Evolutionary conservation across 2,888 invertebrate genomes (phyloP), one percentile per base, ranked within the genome.

Genomic region (Idaea biselata): DNA sequence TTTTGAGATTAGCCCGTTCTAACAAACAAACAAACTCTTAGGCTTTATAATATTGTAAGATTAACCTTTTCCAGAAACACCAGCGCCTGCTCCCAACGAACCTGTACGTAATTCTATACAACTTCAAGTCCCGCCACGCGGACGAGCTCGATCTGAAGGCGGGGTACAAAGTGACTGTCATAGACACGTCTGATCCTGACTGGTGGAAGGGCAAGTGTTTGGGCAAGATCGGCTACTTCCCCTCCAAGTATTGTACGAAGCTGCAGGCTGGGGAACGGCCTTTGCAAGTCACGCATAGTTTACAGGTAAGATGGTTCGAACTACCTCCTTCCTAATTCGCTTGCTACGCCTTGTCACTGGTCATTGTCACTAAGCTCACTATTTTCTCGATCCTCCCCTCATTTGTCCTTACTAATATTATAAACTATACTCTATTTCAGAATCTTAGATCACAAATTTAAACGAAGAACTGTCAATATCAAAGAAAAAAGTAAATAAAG

Each of bases 121-220:
- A 98, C 91, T 99, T 99, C 88, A 97, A 97, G 81, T 97, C 98
- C 0, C 95, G 98, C 64, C 98, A 98, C 87, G 96, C 96, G 62
- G 99, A 98, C 83, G 99, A 99, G 84, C 91, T 99, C 76, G 98
- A 99, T 83, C 93, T 99, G 53, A 98, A 98, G 93, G 97, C 97
- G 18, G 98, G 98, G 3, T 97, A 97, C 89, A 94, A 94, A 80
- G 97, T 99, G 61, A 98, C 97, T 14, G 98, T 98, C 64, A 97
- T 97, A 72, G 99, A 99, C 83, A 98, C 97, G 58, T 96, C 98
- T 0, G 98, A 99, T 87, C 96, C 97, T 14, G 98, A 98, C 81
- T 99, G 98, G 99, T 99, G 98, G 98, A 97, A 98, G 91, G 99
- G 98, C 58, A 98, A 98, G 86, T 97, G 97, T 79, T 93, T 98